Evolutionary conservation across 1,140 invertebrate genomes (phyloP).

Genomic region (Drosophila pallidifrons): DNA sequence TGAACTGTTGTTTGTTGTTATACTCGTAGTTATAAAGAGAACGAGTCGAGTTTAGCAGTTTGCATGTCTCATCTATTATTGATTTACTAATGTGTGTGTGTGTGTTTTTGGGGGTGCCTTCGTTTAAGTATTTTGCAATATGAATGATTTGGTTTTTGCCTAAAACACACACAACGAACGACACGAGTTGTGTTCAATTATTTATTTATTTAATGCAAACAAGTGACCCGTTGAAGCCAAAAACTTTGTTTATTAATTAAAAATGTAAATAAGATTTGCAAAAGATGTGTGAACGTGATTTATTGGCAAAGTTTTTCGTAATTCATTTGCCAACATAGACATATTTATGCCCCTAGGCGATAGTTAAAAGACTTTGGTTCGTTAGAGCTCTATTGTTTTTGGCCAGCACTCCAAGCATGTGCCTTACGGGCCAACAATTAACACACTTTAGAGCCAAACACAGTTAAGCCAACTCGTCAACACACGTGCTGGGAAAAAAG

Average conservation of each 20-base stretch:
- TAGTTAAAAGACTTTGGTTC: constrained; percentile 48
- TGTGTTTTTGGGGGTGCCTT: background rate
- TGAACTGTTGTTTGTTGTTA: constrained; percentile 55
- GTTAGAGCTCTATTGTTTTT: constrained; percentile 31
- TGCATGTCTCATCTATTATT: constrained; percentile 75
- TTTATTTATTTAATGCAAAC: constrained; percentile 61
- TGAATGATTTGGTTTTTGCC: constrained; percentile 36
- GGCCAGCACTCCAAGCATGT: constrained; percentile 10
- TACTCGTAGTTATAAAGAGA: background rate
- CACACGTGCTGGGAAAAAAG: background rate
- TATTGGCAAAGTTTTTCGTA: constrained; percentile 53
- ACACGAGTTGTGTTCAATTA: constrained; percentile 39
- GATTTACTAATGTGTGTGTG: constrained; percentile 53
- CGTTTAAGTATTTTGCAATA: constrained; percentile 49
- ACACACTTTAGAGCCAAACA: constrained; percentile 27
- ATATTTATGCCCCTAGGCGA: constrained; percentile 43
- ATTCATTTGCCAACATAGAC: constrained; percentile 18
- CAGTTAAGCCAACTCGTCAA: constrained; percentile 10
- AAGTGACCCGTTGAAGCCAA: constrained; percentile 7
- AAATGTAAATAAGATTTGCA: constrained; percentile 47
- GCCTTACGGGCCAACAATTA: constrained; percentile 40
- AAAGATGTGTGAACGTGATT: constrained; percentile 32
- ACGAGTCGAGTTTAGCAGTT: constrained; percentile 42
- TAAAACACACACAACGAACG: constrained; percentile 8
- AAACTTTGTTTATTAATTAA: constrained; percentile 36